A percentile compares a stretch with the other conserved stretches of the same genome.
Evolutionary conservation across 1,140 invertebrate genomes (phyloP).

Genomic region (Cheumatopsyche charites): DNA sequence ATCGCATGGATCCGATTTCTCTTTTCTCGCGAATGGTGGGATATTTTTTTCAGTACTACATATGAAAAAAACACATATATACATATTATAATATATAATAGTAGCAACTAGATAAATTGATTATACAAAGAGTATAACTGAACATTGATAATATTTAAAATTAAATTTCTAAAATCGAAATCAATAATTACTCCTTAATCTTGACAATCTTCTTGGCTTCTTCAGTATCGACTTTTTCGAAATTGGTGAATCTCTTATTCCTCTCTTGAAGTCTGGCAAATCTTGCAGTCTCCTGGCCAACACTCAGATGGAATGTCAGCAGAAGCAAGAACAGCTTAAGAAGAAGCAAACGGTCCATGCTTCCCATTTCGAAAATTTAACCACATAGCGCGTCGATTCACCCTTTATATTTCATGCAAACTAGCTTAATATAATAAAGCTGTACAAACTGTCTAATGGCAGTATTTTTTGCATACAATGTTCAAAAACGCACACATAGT

Average conservation of each 20-base stretch:
- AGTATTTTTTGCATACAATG: no score
- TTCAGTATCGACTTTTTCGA: neutral
- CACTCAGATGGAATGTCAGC: neutral
- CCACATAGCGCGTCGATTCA: neutral
- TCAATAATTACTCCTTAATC: neutral
- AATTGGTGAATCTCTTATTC: neutral
- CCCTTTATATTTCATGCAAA: no score
- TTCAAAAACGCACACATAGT: no score
- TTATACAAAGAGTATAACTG: no score
- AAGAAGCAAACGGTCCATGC: neutral
- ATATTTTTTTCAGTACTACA: slow-evolving; percentile 6
- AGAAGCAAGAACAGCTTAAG: neutral
- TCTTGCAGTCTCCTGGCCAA: neutral
- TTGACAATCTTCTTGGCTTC: neutral
- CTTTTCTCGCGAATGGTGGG: slow-evolving; percentile 16
- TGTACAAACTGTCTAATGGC: no score
- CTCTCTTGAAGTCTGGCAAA: neutral
- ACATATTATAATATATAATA: no score
- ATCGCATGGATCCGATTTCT: slow-evolving; percentile 6
- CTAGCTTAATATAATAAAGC: no score
- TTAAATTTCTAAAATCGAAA: no score
- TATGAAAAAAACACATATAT: neutral
- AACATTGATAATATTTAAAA: no score
- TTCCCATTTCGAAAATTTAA: neutral
- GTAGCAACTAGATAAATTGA: no score